phyloP scores from a whole-genome alignment of 37 sponge, comb jelly and placozoan genomes.

The Geodia barretti region DNA sequence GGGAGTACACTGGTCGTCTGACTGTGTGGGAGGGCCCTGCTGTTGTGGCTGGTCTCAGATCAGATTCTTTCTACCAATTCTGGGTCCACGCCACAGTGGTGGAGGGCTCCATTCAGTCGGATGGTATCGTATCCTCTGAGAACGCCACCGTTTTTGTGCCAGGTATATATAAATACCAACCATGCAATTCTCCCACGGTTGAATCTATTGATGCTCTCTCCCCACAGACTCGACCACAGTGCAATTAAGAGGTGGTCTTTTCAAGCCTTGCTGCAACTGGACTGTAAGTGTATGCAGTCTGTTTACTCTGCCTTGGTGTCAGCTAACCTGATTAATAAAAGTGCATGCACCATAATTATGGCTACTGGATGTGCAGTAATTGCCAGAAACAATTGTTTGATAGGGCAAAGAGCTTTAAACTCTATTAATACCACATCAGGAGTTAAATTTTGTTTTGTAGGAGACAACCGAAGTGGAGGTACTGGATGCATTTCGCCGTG shows the following conservation, averaged over 20 bases:
- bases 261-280: conserved; percentile 17
- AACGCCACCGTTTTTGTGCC: not conserved
- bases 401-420: too few species aligned
- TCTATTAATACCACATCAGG: too few species aligned
- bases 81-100: not conserved
- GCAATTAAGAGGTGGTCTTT: conserved; percentile 17
- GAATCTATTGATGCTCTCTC: not conserved
- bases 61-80: not conserved
- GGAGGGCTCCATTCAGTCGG: not conserved
- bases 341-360: too few species aligned
- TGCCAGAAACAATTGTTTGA: too few species aligned
- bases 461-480: not conserved
- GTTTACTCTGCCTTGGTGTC: too few species aligned
- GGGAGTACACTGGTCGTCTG: not conserved
- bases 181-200: not conserved
- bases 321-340: too few species aligned
- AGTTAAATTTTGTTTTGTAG: too few species aligned
- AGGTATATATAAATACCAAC: not conserved
- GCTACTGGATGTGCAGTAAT: not conserved
- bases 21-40: not conserved
- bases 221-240: conserved; percentile 1
- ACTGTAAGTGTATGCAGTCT: conserved; percentile 35
- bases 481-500: not conserved
- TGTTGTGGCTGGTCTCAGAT: not conserved
- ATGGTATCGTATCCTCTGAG: not conserved